Evolutionary conservation across 2,797 vertebrate genomes (phyloP), one percentile per base, ranked within the genome.

Genomic region (Eospalax fontanierii): DNA sequence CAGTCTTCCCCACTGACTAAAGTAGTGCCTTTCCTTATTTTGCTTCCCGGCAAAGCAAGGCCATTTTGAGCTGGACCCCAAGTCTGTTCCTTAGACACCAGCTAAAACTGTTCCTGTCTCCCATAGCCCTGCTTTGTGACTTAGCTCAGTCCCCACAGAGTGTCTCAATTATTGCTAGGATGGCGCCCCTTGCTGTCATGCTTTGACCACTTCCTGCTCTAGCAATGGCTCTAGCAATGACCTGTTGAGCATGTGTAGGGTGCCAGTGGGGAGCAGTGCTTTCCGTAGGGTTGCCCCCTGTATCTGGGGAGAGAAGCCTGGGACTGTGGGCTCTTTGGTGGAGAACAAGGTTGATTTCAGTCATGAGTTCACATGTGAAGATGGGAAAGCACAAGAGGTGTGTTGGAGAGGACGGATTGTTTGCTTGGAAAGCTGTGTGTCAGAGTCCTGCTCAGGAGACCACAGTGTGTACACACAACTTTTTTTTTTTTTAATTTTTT

Each of bases 81-180:
- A 59, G 18, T 70, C 66, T 71, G 1, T 19, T 75, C 14, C 33
- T 50, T 15, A 18, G 59, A 73, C 30, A 18, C 12, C 28, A 2
- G 70, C 59, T 35, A 33, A 33, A 87, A 54, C 38, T 46, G 50
- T n/a, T 21, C 2, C 38, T 33, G 12, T 46, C 30, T 50, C 75
- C 33, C 16, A 15, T 7, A 2, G 35, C 0, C 35, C 43, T 24
- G 35, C 0, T 2, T 79, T 1, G 21, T 1, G 74, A 40, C 22
- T 94, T 74, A 35, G 35, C 46, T 76, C 0, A 0, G 6, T 26
- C 24, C 24, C 22, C 66, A 54, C 65, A 84, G 66, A 61, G 30
- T 57, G 50, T 57, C 33, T 59, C 28, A 24, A 3, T 26, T 28
- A 33, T 35, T 40, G 68, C 50, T 22, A 61, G 19, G 3, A 66